A percentile compares a stretch with the other conserved stretches of the same genome.
Evolutionary conservation across 2,113 vertebrate species (phyloP).

Genomic region (Gymnobelideus leadbeateri): DNA sequence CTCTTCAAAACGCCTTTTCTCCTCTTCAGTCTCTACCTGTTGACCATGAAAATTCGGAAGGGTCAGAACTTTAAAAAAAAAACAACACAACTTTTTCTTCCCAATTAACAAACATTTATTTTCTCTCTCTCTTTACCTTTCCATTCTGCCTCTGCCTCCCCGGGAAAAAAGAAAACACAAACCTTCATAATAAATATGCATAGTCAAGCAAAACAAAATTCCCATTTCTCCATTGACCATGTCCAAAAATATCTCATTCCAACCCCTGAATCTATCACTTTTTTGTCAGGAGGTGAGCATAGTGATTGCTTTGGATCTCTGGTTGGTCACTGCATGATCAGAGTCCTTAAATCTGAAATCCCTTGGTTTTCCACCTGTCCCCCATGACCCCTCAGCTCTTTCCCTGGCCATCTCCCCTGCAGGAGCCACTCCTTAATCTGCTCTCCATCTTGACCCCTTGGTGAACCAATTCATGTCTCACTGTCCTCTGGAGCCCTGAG

Average conservation of each 20-base stretch:
- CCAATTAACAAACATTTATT: background rate
- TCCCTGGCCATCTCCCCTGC: background rate
- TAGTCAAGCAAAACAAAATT: background rate
- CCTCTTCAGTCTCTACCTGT: conserved; percentile 92
- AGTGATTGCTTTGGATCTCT: background rate
- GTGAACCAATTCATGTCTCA: background rate
- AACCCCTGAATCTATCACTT: background rate
- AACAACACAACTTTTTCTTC: background rate
- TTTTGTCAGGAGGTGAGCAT: background rate
- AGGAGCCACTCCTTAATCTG: background rate
- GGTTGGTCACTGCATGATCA: too few species aligned
- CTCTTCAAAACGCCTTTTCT: conserved; percentile 94
- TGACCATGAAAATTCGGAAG: background rate
- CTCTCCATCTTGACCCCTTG: background rate
- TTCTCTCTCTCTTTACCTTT: background rate
- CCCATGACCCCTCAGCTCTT: background rate
- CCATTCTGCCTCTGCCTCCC: background rate
- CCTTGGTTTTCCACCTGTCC: background rate
- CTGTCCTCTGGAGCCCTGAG: background rate
- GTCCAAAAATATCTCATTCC: background rate
- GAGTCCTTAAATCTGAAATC: too few species aligned
- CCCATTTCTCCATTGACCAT: background rate
- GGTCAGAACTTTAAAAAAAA: background rate
- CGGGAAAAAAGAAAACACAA: background rate
- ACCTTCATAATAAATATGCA: background rate